phyloP scores from a whole-genome alignment of 2,888 invertebrate species.

The Cryptocephalus primarius region DNA sequence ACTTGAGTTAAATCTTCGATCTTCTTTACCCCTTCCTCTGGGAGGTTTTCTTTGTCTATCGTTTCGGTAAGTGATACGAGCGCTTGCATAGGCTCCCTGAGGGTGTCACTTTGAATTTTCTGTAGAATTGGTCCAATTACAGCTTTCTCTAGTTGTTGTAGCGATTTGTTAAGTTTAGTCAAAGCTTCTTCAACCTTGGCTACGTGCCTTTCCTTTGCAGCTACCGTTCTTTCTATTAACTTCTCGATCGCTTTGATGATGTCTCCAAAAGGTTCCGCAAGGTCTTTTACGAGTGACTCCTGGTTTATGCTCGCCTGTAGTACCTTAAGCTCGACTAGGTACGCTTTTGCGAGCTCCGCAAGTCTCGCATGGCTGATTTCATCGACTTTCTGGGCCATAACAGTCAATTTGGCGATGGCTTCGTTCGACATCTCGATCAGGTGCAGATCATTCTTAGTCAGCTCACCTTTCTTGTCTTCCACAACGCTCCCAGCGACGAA shows the following conservation, averaged over 20 bases:
- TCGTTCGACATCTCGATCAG: conserved; percentile 23
- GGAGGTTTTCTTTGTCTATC: neutral
- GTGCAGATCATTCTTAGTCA: conserved; percentile 27
- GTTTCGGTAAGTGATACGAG: conserved; percentile 7
- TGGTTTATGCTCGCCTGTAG: conserved; percentile 30
- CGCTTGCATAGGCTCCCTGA: conserved; percentile 26
- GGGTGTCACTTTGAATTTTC: neutral
- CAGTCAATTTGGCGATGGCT: neutral
- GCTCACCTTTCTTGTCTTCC: conserved; percentile 26
- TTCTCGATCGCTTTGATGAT: conserved; percentile 26
- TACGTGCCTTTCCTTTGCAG: conserved; percentile 12
- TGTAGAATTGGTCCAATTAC: neutral
- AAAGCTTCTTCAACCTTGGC: conserved; percentile 7
- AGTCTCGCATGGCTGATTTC: neutral
- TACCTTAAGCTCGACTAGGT: neutral
- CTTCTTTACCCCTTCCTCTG: neutral
- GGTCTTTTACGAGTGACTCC: conserved; percentile 33
- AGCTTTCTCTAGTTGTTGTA: neutral
- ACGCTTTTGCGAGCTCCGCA: neutral
- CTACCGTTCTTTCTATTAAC: conserved; percentile 18
- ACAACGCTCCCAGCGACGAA: conserved; percentile 29
- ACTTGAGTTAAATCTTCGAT: neutral
- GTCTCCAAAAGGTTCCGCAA: conserved; percentile 34
- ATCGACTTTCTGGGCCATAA: neutral
- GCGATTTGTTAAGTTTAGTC: neutral